Evolutionary conservation across 2,797 vertebrate genomes (phyloP), one percentile per base, ranked within the genome.

Genomic region (Molossus alvarezi): DNA sequence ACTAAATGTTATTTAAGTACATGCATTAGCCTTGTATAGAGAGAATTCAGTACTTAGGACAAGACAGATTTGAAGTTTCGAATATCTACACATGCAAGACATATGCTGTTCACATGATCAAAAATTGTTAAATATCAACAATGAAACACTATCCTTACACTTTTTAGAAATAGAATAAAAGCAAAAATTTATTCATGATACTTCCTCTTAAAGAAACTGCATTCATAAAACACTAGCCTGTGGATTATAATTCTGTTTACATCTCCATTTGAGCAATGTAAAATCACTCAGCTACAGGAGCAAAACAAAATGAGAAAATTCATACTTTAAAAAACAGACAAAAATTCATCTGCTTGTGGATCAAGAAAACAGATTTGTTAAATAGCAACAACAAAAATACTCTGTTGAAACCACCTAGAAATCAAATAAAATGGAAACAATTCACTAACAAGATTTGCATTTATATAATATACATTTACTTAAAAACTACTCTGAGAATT

Each of bases 241-340:
- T 57, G 21, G 48, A 55, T 77, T 55, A 71, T 33, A 77, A 71
- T 88, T 95, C n/a, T 77, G 27, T 33, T 53, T 77, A 6, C 17
- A 57, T 17, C 62, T 76, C 20, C 45, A 83, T 84, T 57, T 71
- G 27, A 75, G 14, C 27, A 67, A 55, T 58, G 27, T 23, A 37
- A 8, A 48, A 69, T 82, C 41, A 71, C 33, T 67, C 69, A 88
- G 60, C 33, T 88, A n/a, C 4, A 25, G 77, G 14, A 55, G 33
- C 60, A 62, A 82, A 83, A 92, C 3, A 3, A 94, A 51, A 83
- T 62, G 20, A 62, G 20, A 83, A 88, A 83, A 92, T 82, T 18
- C 11, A 21, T 65, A 75, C n/a, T 57, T 81, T 51, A 81, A 6
- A 73, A 79, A 14, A 80, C n/a, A 72, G 9, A 69, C 17, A 73